phyloP scores from a whole-genome alignment of 2,888 invertebrate genomes.

The Apoderus coryli region DNA sequence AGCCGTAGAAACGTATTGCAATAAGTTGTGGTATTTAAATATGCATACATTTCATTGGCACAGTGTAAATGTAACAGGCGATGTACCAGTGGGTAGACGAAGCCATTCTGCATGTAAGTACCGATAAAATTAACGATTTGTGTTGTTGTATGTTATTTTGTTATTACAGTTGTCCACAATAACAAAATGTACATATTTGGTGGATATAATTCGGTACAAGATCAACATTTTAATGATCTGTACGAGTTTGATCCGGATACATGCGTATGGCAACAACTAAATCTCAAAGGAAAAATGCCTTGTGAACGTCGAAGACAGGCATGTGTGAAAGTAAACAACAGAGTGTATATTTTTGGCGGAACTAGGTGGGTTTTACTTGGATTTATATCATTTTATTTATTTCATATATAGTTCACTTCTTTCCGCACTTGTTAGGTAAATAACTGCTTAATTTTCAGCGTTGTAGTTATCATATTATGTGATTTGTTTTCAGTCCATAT shows the following conservation, averaged over 20 bases:
- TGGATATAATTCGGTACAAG: conserved; percentile 66
- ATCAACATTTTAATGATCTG: conserved; percentile 73
- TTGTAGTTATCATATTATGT: conserved; percentile 1
- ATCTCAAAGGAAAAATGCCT: conserved; percentile 44
- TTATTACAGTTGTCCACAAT: conserved; percentile 57
- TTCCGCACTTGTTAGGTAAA: no score
- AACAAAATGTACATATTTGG: conserved; percentile 78
- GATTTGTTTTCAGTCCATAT: conserved; percentile 16
- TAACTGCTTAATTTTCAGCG: no score
- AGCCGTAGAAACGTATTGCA: conserved; percentile 63
- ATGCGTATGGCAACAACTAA: conserved; percentile 46
- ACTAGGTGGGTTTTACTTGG: conserved; percentile 59
- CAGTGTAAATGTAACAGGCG: conserved; percentile 42
- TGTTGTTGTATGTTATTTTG: conserved; percentile 4
- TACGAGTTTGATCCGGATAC: conserved; percentile 52
- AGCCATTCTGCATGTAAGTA: conserved; percentile 83
- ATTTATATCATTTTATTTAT: no score
- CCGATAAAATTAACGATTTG: background rate
- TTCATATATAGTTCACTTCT: no score
- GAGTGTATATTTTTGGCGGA: conserved; percentile 78
- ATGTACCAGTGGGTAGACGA: conserved; percentile 63
- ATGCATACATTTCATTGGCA: conserved; percentile 56
- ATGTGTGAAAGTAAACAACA: conserved; percentile 56
- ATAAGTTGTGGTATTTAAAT: conserved; percentile 62
- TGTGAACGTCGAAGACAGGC: conserved; percentile 61